Conservation (phyloP, 2,888 invertebrate genomes). For the Phorcus lineatus region DNA sequence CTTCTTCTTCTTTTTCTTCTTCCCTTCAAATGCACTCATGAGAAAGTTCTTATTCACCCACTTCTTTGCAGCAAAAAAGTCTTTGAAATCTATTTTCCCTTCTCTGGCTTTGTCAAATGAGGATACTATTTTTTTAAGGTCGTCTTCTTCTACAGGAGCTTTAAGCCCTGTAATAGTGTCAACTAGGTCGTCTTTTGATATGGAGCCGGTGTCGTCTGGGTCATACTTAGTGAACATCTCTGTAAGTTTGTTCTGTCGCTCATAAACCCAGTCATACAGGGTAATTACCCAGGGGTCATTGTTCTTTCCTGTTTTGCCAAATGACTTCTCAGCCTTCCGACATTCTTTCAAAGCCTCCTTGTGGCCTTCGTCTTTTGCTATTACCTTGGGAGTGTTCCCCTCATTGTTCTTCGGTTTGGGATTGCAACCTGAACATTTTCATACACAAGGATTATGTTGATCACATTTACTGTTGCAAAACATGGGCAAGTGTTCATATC, state of each 20-base stretch:
- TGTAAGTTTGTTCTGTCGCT: conserved; percentile 58
- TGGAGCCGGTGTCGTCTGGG: conserved; percentile 64
- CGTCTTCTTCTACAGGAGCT: conserved; percentile 70
- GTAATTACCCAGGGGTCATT: conserved; percentile 72
- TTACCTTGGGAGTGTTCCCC: conserved; percentile 67
- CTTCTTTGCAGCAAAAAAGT: conserved; percentile 74
- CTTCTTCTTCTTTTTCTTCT: conserved; percentile 74
- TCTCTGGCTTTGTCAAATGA: conserved; percentile 69
- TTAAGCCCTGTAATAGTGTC: conserved; percentile 65
- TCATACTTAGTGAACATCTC: conserved; percentile 70
- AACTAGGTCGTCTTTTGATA: conserved; percentile 67
- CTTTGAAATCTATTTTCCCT: conserved; percentile 70
- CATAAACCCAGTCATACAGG: conserved; percentile 72
- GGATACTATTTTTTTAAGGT: conserved; percentile 62
- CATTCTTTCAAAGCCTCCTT: conserved; percentile 74
- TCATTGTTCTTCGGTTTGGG: conserved; percentile 75
- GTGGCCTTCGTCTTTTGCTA: conserved; percentile 74
- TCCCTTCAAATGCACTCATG: conserved; percentile 74
- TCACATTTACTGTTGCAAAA: no score
- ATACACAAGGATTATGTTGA: no score
- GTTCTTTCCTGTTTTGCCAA: conserved; percentile 72
- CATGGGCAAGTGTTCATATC: no score
- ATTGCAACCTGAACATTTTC: conserved; percentile 70
- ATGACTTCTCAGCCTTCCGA: conserved; percentile 74
- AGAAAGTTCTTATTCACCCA: conserved; percentile 75